Base-by-base conservation (phyloP, 2,797 vertebrate species). In the Gila robusta region DNA sequence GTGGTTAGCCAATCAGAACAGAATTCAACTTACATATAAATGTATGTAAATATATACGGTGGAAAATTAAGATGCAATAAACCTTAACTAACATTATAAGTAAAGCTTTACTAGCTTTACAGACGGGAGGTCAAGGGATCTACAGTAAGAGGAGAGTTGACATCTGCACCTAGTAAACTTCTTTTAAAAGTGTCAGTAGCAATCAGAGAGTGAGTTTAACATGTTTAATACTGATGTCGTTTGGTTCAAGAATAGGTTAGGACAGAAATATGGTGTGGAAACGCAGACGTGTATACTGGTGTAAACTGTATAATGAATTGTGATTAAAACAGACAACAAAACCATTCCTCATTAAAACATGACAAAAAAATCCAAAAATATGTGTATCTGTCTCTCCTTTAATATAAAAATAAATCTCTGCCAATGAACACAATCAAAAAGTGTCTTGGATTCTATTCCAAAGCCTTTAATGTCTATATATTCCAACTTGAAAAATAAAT, bases 121-220 rank as follows among this genome's bases (percentile, higher is more conserved):
- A 32, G 6, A 32, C 6, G 6, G 2, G 64, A 66, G 28, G 28
- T 28, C 26, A 16, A 3, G 12, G 26, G 88, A 88, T 85, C 88
- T 80, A 77, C 91, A 89, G 91, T 92, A 92, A 89, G 89, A 91
- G 91, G 72, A 88, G 90, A 90, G 90, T 90, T 92, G 89, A 90
- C 90, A 93, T 94, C 92, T 90, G 91, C 88, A 92, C 86, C 89
- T 88, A 91, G 92, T 94, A 90, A 92, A 91, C 62, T 23, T 52
- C 85, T 73, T 86, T 86, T 88, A 89, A 91, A 91, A 89, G 86
- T 92, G 90, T 91, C 90, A 91, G 85, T 52, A 59, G 67, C 89
- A 90, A 91, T 92, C 85, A 87, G 86, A 79, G 67, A 77, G 17
- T 62, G 72, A 83, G 74, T 85, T 89, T 69, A 89, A 86, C 87